Base-by-base conservation (phyloP, 2,113 vertebrate species). In the Hyperoodon ampullatus region DNA sequence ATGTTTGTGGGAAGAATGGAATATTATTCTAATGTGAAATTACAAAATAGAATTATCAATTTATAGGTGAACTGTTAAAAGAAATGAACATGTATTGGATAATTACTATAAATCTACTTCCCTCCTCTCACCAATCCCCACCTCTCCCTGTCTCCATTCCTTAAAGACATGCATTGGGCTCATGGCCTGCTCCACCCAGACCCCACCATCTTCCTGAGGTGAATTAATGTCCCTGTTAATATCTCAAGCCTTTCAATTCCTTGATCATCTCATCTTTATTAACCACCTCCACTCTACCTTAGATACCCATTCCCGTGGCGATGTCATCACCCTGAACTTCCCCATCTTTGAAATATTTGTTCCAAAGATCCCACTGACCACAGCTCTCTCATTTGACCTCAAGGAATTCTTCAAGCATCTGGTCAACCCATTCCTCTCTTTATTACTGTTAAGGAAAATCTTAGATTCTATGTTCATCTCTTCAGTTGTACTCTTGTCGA, bases 41-140 rank as follows among this genome's bases (percentile, higher is more conserved):
- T 89, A 88, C 13, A 77, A 83, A 70, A 66, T 70, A 91, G 15
- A 93, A 96, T 92, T 6, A 68, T 60, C 95, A 53, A 92, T 96
- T 94, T 93, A 47, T 82, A 70, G 77, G 39, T 93, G 74, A 89
- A 86, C 35, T 88, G 33, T 85, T 75, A 42, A 78, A 44, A 88
- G 68, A 91, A 95, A 74, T 16, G 74, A 70, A 80, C 33, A 78
- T 68, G 68, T 92, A 70, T 68, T 66, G 65, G n/a, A 61, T 90
- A 86, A 44, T 55, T 95, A 66, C 35, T 97, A 8, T 82, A 93
- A 97, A 68, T 81, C n/a, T 78, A 23, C 23, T 61, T 70, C 7
- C 18, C 15, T 90, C 55, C 35, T 72, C 33, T 60, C 26, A 55
- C 30, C 19, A 44, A 16, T 35, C 24, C 39, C 58, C 24, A 42